phyloP scores from a whole-genome alignment of 2,797 vertebrate species.

The Botia kubotai region DNA sequence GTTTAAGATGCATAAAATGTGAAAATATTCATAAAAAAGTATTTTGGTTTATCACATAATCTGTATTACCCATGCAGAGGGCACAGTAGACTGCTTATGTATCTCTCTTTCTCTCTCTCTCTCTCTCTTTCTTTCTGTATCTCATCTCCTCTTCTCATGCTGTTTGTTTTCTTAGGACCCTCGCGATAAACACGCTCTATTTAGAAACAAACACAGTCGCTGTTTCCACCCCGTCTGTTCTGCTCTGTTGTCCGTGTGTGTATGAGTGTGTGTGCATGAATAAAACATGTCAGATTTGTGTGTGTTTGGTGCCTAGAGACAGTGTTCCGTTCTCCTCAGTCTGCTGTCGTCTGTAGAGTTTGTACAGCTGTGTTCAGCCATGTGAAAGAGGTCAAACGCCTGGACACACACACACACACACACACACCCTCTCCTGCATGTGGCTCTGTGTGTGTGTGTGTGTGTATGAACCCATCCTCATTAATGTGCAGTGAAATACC shows the following conservation, averaged over 20 bases:
- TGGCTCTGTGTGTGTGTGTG: conserved; percentile 9
- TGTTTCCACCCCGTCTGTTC: conserved; percentile 46
- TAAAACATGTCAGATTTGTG: conserved; percentile 39
- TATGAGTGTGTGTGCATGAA: conserved; percentile 32
- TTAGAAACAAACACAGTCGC: conserved; percentile 64
- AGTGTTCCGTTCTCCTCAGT: conserved; percentile 51
- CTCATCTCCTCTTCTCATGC: conserved; percentile 46
- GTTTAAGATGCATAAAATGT: too few relatives aligned
- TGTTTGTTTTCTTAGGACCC: conserved; percentile 60
- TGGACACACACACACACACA: conserved; percentile 41
- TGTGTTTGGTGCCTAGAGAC: conserved; percentile 54
- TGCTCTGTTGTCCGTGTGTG: conserved; percentile 43
- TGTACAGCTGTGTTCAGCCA: conserved; percentile 66
- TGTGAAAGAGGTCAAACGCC: conserved; percentile 64
- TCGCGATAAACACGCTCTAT: conserved; percentile 63
- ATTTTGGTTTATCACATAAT: too few relatives aligned
- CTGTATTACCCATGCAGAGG: too few relatives aligned
- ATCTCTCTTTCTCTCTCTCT: background rate
- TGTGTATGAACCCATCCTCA: background rate
- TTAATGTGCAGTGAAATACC: conserved; percentile 5
- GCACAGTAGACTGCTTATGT: too few relatives aligned
- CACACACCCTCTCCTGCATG: background rate
- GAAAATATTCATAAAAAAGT: too few relatives aligned
- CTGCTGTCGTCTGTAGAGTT: conserved; percentile 55
- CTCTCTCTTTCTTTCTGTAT: background rate